Base-by-base conservation (phyloP, 1,140 invertebrate species). In the Eulimnadia texana region DNA sequence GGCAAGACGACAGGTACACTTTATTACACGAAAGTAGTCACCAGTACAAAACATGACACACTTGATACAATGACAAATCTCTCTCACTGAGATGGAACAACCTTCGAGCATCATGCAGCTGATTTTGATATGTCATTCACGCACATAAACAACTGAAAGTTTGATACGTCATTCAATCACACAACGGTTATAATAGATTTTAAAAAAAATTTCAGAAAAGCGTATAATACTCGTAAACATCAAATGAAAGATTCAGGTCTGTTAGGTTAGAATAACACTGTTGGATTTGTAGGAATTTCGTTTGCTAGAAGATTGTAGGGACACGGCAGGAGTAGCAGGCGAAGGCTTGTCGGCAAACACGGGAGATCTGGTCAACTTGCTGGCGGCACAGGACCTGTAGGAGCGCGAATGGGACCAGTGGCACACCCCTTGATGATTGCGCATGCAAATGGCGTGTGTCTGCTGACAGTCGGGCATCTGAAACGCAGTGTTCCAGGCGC, bases 391-490 rank as follows among this genome's bases (percentile, higher is more conserved):
- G 22, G 71, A 69, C 52, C 76, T 72, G 65, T 78, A 78, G 19
- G 71, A 69, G 1, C 70, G 60, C 6, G 66, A 70, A 3, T 71
- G 72, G 0, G 73, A 69, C 68, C 73, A 77, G 76, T 76, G 79
- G n/a, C 79, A 80, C 70, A 42, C 23, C 6, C 33, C 33, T 16
- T 42, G 33, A 13, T 70, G 68, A n/a, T 71, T 71, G 2, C 73
- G 70, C 65, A 76, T 75, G 68, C 82, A 84, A 56, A 83, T 76
- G 22, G 80, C 80, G 66, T 81, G 77, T 65, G 77, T 71, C 63
- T 77, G 76, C 69, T 82, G 81, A 69, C 82, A 84, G 62, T 79
- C 77, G 61, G 77, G 68, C 57, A 73, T 73, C 47, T 74, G 76
- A 23, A 55, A 53, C 3, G 52, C 62, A 53, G 73, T 74, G 58